Percentiles rank a stretch among this genome's conserved stretches.
phyloP scores from a whole-genome alignment of 2,888 invertebrate species.

The Pterostichus niger region DNA sequence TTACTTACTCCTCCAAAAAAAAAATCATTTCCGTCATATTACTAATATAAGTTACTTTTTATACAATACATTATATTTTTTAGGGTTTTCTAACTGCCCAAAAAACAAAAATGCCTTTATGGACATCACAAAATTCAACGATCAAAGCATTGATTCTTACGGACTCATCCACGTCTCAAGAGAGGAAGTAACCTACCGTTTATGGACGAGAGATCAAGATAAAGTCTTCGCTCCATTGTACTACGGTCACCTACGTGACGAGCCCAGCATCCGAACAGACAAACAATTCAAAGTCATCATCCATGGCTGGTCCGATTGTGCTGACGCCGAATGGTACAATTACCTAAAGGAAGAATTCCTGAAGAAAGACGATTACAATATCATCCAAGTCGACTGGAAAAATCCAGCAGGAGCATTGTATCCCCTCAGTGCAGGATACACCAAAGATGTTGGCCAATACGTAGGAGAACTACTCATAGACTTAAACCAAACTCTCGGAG shows the following conservation, averaged over 20 bases:
- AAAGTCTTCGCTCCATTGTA: conserved; percentile 40
- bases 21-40: background rate
- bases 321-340: conserved; percentile 58
- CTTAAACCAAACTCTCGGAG: conserved; percentile 70
- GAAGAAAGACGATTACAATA: conserved; percentile 63
- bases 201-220: conserved; percentile 59
- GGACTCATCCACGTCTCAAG: conserved; percentile 30
- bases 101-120: conserved; percentile 3
- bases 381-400: conserved; percentile 67
- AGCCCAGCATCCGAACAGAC: conserved; percentile 39
- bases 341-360: conserved; percentile 63
- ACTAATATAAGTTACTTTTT: too few relatives aligned
- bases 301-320: conserved; percentile 67
- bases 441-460: conserved; percentile 58
- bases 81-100: conserved; percentile 51
- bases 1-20: too few relatives aligned
- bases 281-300: conserved; percentile 67
- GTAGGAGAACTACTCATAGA: conserved; percentile 61
- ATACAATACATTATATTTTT: background rate
- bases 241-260: conserved; percentile 52
- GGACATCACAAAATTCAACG: conserved; percentile 23
- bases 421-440: conserved; percentile 59
- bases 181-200: conserved; percentile 53
- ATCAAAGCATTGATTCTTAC: conserved; percentile 26
- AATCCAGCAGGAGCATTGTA: conserved; percentile 62